These are phyloP conservation scores for Psammodynastes pulverulentus DNA, from an alignment of 2,113 vertebrate species.

Conservation along the genomic window DNA sequence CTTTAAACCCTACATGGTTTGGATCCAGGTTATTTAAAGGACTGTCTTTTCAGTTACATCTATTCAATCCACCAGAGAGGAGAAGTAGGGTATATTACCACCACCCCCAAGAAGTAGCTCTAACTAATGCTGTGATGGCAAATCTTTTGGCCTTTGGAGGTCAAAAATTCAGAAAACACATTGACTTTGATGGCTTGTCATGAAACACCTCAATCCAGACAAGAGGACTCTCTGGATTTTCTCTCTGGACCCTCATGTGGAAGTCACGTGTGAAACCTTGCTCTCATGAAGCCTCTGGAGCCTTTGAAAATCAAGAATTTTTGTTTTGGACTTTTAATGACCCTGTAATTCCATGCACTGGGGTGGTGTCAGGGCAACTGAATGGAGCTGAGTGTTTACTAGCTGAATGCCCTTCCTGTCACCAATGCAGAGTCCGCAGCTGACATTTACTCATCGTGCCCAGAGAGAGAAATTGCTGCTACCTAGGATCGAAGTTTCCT, in stretches of 20 bases:
- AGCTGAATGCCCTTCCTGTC: too few species aligned
- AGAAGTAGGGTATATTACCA: neutral
- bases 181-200: neutral
- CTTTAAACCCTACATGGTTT: neutral
- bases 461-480: too few species aligned
- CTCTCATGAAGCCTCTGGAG: neutral
- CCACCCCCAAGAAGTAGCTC: neutral
- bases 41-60: neutral
- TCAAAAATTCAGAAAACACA: neutral
- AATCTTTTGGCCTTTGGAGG: neutral
- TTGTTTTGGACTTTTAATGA: neutral
- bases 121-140: neutral
- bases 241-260: neutral
- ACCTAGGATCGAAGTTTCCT: too few species aligned
- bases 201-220: neutral
- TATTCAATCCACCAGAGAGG: neutral
- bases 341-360: too few species aligned
- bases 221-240: neutral
- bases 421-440: too few species aligned
- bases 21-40: neutral
- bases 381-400: too few species aligned
- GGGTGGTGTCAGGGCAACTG: too few species aligned
- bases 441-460: too few species aligned
- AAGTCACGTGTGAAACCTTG: neutral
- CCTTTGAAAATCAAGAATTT: neutral